Evolutionary conservation across 2,888 invertebrate species (phyloP).

Genomic region (Tethea ocularis): DNA sequence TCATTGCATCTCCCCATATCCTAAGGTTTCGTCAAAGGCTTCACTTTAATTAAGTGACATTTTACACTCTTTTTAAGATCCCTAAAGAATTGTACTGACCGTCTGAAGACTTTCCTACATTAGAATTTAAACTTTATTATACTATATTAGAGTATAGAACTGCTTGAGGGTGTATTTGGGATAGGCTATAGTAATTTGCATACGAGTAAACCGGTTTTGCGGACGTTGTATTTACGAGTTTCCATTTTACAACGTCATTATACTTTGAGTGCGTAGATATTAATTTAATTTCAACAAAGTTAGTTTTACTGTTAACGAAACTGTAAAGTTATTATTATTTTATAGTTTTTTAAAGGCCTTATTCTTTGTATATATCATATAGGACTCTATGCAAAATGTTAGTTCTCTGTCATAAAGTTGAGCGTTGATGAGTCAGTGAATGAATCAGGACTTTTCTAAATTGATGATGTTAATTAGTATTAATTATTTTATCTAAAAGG

Average conservation of each 20-base stretch:
- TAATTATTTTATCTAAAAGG: too few species aligned
- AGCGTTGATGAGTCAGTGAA: too few species aligned
- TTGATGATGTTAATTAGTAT: too few species aligned
- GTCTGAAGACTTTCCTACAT: conserved; percentile 20
- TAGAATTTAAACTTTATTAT: conserved; percentile 45
- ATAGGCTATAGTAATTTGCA: conserved; percentile 52
- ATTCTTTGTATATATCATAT: too few species aligned
- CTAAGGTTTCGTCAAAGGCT: conserved; percentile 71
- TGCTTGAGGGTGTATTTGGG: conserved; percentile 33
- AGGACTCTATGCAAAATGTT: too few species aligned
- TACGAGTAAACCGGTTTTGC: conserved; percentile 55
- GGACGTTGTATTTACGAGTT: conserved; percentile 31
- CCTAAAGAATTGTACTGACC: conserved; percentile 21
- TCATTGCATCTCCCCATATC: conserved; percentile 45
- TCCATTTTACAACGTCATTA: conserved; percentile 31
- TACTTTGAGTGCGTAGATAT: not conserved
- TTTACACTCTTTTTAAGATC: conserved; percentile 55
- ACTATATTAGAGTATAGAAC: conserved; percentile 38
- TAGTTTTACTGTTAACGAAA: not conserved
- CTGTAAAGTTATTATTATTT: not conserved
- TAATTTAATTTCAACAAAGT: not conserved
- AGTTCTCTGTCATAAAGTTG: too few species aligned
- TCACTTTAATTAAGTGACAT: conserved; percentile 73
- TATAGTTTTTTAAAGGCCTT: not conserved
- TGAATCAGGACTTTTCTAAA: too few species aligned